Base-by-base conservation (phyloP, 1,140 invertebrate genomes). In the Pectinophora gossypiella region DNA sequence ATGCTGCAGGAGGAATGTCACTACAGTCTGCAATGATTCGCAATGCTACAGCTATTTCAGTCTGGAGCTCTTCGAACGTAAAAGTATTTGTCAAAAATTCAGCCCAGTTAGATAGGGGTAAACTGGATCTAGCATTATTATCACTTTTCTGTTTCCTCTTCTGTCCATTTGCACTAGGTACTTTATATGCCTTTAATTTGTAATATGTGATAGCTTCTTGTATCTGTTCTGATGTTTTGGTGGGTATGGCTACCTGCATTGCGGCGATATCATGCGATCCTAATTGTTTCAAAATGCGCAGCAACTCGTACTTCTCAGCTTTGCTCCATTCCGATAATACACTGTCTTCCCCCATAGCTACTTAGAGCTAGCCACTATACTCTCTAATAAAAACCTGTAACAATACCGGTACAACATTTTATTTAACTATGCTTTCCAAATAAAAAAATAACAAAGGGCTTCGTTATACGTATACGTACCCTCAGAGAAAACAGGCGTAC, bases 21-120 rank as follows among this genome's bases (percentile, higher is more conserved):
- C 84, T 80, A 58, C 71, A 76, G 15, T 84, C 76, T 35, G 82
- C 82, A 43, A 85, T 76, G n/a, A 85, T 48, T 13, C 75, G 59
- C 20, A 85, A 44, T 16, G 80, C 82, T 50, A 65, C 57, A 13
- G 72, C 57, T 32, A 72, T 77, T 54, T 83, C 79, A 13, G 78
- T 83, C 42, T 70, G 64, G 19, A 82, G 61, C 3, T 80, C 68
- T 43, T 75, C 64, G 42, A 68, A 72, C 21, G 51, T 51, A 42
- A 73, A 49, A 13, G 54, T 56, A 19, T 80, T 70, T 21, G 58
- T 65, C 42, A 85, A 60, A 45, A 73, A 58, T 48, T 77, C 72
- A 10, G 76, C 69, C 82, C 82, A 85, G 43, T 52, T 54, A 4
- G 59, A 56, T 35, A 85, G 38, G 9, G 82, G 81, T 36, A 72